A percentile compares a stretch with the other conserved stretches of the same genome.
phyloP scores from a whole-genome alignment of 2,113 vertebrate genomes.

The Lethenteron camtschaticum region DNA sequence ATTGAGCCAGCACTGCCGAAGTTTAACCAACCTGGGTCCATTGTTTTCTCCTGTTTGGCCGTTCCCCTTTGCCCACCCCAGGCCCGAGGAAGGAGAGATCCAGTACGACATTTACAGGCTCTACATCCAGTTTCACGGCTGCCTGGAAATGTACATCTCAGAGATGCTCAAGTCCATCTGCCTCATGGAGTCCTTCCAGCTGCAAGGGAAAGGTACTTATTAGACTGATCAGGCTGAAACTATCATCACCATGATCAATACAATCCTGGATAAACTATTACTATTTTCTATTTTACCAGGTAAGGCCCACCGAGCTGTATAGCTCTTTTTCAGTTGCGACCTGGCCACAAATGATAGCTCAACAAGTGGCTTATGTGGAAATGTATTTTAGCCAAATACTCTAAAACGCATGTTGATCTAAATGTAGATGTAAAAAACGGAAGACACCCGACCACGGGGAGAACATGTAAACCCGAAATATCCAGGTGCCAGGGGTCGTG shows the following conservation, averaged over 20 bases:
- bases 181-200: constrained; percentile 75
- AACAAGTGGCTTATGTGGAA: too few relatives aligned
- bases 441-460: too few relatives aligned
- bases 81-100: constrained; percentile 88
- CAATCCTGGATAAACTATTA: background rate
- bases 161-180: constrained; percentile 96
- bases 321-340: too few relatives aligned
- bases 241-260: background rate
- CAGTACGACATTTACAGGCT: constrained; percentile 90
- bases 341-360: too few relatives aligned
- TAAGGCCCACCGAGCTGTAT: background rate
- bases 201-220: constrained; percentile 81
- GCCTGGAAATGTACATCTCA: constrained; percentile 93
- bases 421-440: too few relatives aligned
- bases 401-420: too few relatives aligned
- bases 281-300: constrained; percentile 5
- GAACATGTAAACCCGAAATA: too few relatives aligned
- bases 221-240: background rate
- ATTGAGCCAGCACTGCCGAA: constrained; percentile 1
- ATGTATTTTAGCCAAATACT: too few relatives aligned
- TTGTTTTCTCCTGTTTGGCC: constrained; percentile 11
- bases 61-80: constrained; percentile 22
- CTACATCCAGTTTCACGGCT: constrained; percentile 91
- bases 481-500: too few relatives aligned
- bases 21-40: constrained; percentile 8